Conservation (phyloP, 1,140 invertebrate genomes). For the Zaprionus ornatus region DNA sequence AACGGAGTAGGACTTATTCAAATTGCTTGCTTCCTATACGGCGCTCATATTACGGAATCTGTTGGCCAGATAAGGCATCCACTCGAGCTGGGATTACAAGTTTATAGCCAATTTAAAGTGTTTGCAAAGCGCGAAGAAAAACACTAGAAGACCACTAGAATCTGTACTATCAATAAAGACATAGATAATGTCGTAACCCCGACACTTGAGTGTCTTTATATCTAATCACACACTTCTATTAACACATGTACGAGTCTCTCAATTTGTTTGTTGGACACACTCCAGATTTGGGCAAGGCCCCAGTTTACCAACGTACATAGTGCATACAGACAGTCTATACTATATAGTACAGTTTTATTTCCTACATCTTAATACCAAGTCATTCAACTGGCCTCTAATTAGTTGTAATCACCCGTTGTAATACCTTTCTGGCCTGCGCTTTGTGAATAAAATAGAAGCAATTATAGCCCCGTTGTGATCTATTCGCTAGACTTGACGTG, state of each 20-base stretch:
- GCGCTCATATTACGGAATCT: slow-evolving; percentile 5
- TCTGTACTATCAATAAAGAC: not conserved
- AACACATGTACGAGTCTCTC: not conserved
- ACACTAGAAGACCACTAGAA: slow-evolving; percentile 19
- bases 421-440: slow-evolving; percentile 10
- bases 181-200: slow-evolving; percentile 19
- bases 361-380: not conserved
- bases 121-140: slow-evolving; percentile 17
- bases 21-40: slow-evolving; percentile 36
- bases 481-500: slow-evolving; percentile 46
- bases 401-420: not conserved
- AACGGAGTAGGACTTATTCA: slow-evolving; percentile 9
- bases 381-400: slow-evolving; percentile 9
- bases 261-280: not conserved
- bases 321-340: not conserved
- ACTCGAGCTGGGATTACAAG: slow-evolving; percentile 11
- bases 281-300: not conserved
- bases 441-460: slow-evolving; percentile 26
- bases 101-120: slow-evolving; percentile 17
- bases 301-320: not conserved
- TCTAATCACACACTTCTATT: slow-evolving; percentile 25
- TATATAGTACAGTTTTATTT: not conserved
- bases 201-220: slow-evolving; percentile 12
- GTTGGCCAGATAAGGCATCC: slow-evolving; percentile 11
- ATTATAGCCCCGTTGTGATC: slow-evolving; percentile 44